Evolutionary conservation across 1,140 invertebrate genomes (phyloP).

Genomic region (Scaptomyza graminum): DNA sequence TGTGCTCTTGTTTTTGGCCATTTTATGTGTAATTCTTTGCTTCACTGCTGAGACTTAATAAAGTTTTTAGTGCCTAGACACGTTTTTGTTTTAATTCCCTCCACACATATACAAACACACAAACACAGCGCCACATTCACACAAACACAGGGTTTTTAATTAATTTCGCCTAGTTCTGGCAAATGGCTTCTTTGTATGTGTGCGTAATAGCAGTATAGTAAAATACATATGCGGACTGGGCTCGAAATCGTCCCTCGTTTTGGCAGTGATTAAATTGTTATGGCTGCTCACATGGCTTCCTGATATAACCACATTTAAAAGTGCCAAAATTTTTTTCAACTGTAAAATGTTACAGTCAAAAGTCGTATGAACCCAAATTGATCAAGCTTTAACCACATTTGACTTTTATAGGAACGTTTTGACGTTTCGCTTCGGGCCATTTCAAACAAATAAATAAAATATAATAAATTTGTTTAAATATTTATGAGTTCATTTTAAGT

Average conservation of each 20-base stretch:
- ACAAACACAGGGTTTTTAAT: conserved; percentile 61
- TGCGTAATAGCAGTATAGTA: conserved; percentile 67
- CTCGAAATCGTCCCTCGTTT: conserved; percentile 54
- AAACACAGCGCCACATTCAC: conserved; percentile 34
- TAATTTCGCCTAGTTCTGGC: conserved; percentile 69
- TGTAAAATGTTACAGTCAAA: conserved; percentile 1
- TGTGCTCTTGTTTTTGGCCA: conserved; percentile 48
- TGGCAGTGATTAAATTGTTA: conserved; percentile 78
- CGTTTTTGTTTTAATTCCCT: conserved; percentile 67
- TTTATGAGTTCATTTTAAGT: too few relatives aligned
- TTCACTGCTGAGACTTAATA: conserved; percentile 65
- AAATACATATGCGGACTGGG: conserved; percentile 59
- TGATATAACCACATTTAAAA: conserved; percentile 34
- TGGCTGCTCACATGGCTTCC: conserved; percentile 37
- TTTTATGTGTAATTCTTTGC: conserved; percentile 74
- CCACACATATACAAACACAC: conserved; percentile 14
- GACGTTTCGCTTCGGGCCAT: conserved; percentile 17
- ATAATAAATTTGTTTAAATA: background rate
- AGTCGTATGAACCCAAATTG: background rate
- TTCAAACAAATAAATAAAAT: background rate
- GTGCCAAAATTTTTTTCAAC: conserved; percentile 17
- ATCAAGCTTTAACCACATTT: conserved; percentile 12
- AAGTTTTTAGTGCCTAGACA: conserved; percentile 81
- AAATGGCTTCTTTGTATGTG: conserved; percentile 48
- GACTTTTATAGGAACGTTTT: background rate